Base-by-base conservation (phyloP, 1,140 invertebrate genomes). In the Meteorus sp. region DNA sequence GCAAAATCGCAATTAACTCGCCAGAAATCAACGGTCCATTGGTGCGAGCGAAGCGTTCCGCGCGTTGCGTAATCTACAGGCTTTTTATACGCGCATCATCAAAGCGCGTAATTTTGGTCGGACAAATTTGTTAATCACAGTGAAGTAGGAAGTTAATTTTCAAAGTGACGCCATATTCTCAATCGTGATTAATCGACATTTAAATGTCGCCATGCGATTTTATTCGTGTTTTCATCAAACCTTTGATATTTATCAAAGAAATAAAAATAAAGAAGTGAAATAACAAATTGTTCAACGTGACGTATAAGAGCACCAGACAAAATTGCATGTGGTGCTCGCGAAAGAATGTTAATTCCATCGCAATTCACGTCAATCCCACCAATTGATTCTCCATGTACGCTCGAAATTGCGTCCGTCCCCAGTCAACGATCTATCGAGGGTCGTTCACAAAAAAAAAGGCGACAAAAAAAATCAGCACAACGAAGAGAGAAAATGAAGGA, bases 41-140 rank as follows among this genome's bases (percentile, higher is more conserved):
- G 35, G 56, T 15, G 56, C 56, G n/a, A n/a, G 23, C 39, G 35
- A 59, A 59, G 52, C 45, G 39, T 59, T 59, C 52, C 37, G 56
- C 56, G 56, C 51, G 56, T 58, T 58, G 56, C 56, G 48, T 47
- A 58, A 58, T 58, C 56, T 51, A 45, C n/a, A n/a, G n/a, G n/a
- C 33, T 51, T 58, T 58, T 58, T 51, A 58, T 58, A 35, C 37
- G 45, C 56, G 47, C 56, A 22, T 48, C 47, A 59, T 59, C 52
- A 59, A 59, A 37, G 47, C 23, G 35, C 56, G 56, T 59, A 52
- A 59, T 59, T 59, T 50, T 22, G 37, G 23, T 59, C 37, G 43
- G 9, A 23, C 37, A 37, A 33, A 39, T 59, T 20, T 39, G 56
- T 59, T 59, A 59, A 59, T 59, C 47, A 59, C 20, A 29, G 56